phyloP scores from a whole-genome alignment of 1,140 invertebrate species.

The Achroia grisella region DNA sequence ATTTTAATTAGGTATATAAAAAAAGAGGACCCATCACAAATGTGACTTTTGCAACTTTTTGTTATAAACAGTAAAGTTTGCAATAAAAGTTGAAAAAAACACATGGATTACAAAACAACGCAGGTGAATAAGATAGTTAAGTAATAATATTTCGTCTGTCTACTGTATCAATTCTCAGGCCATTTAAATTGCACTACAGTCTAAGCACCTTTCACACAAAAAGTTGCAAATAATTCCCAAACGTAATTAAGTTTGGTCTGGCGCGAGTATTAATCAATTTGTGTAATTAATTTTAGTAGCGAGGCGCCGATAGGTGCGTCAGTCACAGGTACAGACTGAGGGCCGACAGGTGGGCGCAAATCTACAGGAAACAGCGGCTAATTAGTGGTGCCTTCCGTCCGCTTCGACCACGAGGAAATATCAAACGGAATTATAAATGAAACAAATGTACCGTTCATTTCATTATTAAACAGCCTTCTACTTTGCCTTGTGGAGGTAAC shows the following conservation, averaged over 20 bases:
- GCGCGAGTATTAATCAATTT: conserved; percentile 53
- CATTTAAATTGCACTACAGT: not conserved
- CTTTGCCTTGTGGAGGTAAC: not conserved
- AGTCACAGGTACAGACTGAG: conserved; percentile 33
- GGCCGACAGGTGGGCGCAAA: conserved; percentile 57
- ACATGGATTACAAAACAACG: too few species aligned
- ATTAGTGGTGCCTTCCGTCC: conserved; percentile 48
- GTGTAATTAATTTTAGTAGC: conserved; percentile 55
- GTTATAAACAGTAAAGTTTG: too few species aligned
- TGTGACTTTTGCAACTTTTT: too few species aligned
- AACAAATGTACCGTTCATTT: conserved; percentile 44
- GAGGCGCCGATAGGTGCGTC: conserved; percentile 47
- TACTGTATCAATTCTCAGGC: too few species aligned
- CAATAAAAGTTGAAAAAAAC: too few species aligned
- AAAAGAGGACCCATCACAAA: too few species aligned
- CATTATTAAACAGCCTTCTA: not conserved
- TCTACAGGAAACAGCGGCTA: conserved; percentile 61
- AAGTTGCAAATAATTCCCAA: conserved; percentile 31
- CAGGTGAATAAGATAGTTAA: too few species aligned
- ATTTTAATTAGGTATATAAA: too few species aligned
- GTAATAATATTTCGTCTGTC: too few species aligned
- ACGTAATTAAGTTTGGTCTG: conserved; percentile 31
- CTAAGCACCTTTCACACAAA: conserved; percentile 7
- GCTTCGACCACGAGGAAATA: conserved; percentile 15
- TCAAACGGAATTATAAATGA: conserved; percentile 32